Evolutionary conservation across 2,888 invertebrate species (phyloP), one percentile per base, ranked within the genome.

Genomic region (Eilema depressum): DNA sequence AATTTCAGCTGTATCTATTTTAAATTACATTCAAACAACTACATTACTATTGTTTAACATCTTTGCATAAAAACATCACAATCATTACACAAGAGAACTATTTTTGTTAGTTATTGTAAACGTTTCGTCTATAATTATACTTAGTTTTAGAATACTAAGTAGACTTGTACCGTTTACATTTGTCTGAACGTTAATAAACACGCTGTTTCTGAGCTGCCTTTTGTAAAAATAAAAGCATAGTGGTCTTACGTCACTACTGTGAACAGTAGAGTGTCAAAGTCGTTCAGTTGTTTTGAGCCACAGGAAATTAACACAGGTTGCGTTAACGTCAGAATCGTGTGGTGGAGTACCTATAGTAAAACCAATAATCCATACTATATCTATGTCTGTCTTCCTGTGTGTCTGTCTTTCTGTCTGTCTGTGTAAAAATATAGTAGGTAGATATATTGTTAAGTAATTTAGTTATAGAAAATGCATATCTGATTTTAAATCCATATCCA

Each of bases 241-340:
- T 72, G 66, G 62, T 28, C 68, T 74, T 60, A 70, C 66, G 78
- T 77, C 76, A 76, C 67, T 64, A 23, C 73, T 72, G 63, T 62
- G 26, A 28, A 67, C 41, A n/a, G 64, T 70, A 47, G 64, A 69
- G 69, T 78, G 75, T 79, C 75, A 76, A 75, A 76, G 70, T 63
- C 72, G 75, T 69, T 63, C 71, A 69, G 71, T 66, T 67, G 76
- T 69, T 73, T 71, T 10, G 67, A 72, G 72, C 74, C 70, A 59
- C 82, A 80, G 84, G 84, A 83, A 84, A 85, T 85, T 80, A 81
- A 75, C 79, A 68, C 79, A 66, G 75, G 78, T 79, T 75, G 80
- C 81, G 76, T 71, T 64, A 70, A 74, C 76, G 79, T 77, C 77
- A 79, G 66, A 56, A 65, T 69, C 71, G 66, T 30, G 59, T 68